Evolutionary conservation across 1,140 invertebrate genomes (phyloP), one percentile per base, ranked within the genome.

Genomic region (Lasioglossum baleicum): DNA sequence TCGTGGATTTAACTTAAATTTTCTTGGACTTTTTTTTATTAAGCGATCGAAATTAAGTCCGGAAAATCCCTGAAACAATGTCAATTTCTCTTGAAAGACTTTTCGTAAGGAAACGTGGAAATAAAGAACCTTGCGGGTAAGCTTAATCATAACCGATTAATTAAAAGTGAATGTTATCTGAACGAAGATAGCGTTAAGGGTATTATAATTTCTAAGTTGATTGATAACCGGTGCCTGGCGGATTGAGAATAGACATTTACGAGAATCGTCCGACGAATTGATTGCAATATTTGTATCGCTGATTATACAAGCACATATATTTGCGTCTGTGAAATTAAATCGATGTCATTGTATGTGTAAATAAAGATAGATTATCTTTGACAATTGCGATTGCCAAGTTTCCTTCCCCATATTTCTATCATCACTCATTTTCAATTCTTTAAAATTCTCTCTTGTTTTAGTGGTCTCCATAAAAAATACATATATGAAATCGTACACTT

Each of bases 1-100:
- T 20, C 51, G 7, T 53, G 51, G 17, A 53, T 53, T 20, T 7
- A 20, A 53, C 17, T 53, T 15, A 53, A 53, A 1, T 44, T 44
- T 11, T 44, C 7, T 10, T 44, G 11, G 44, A 44, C 8, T 20
- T 15, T 53, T 20, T 11, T 11, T 15, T 6, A 53, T 20, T 15
- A 53, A 53, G 17, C 17, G 51, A 15, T 53, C 3, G 7, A 61
- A 68, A 60, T 68, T 22, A 79, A 73, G 76, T 79, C 76, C 61
- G 76, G 70, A 79, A 78, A 64, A 66, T 79, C 70, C 76, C 76
- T 73, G 76, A 79, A 79, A 65, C 76, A 56, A 79, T 79, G 70
- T 72, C 76, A 79, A 79, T 79, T 79, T 65, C 58, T 73, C 61
- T 53, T 17, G n/a, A 78, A 78, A 73, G 76, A 72, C 69, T 78